These are phyloP conservation scores for Triplophysa siluroides DNA, from an alignment of 2,113 vertebrate genomes.

Conservation along the genomic window DNA sequence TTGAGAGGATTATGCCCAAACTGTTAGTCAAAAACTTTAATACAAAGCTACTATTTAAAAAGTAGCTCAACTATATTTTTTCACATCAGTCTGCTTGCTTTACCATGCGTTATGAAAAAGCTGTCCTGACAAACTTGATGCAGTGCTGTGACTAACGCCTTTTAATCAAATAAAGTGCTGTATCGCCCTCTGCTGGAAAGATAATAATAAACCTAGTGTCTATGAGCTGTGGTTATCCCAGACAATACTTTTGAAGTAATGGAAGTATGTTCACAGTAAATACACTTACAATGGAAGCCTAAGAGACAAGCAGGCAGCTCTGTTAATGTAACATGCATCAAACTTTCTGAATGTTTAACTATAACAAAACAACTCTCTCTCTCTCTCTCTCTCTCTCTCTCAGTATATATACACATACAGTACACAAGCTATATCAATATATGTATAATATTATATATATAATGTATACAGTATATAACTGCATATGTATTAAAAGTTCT, in stretches of 20 bases:
- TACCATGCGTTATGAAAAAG: neutral
- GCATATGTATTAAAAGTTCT: too few relatives aligned
- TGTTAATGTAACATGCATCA: too few relatives aligned
- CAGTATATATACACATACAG: too few relatives aligned
- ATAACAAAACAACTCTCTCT: too few relatives aligned
- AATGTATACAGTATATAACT: too few relatives aligned
- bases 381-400: too few relatives aligned
- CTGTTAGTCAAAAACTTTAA: neutral
- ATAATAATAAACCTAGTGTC: neutral
- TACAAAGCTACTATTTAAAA: neutral
- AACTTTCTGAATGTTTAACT: too few relatives aligned
- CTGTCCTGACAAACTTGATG: neutral
- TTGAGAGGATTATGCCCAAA: neutral
- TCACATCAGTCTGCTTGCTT: neutral
- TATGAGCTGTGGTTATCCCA: neutral
- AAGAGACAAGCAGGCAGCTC: neutral
- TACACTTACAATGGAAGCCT: neutral
- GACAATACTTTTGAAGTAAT: too few relatives aligned
- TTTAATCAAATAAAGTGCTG: conserved; percentile 8
- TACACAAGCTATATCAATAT: too few relatives aligned
- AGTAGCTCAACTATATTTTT: too few relatives aligned
- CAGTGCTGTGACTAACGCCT: neutral
- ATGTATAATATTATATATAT: too few relatives aligned
- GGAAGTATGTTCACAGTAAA: neutral
- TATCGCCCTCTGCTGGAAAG: conserved; percentile 46